Percentiles rank a stretch among this genome's conserved stretches.
Conservation (phyloP, 2,113 vertebrate species). For the Electrona antarctica region DNA sequence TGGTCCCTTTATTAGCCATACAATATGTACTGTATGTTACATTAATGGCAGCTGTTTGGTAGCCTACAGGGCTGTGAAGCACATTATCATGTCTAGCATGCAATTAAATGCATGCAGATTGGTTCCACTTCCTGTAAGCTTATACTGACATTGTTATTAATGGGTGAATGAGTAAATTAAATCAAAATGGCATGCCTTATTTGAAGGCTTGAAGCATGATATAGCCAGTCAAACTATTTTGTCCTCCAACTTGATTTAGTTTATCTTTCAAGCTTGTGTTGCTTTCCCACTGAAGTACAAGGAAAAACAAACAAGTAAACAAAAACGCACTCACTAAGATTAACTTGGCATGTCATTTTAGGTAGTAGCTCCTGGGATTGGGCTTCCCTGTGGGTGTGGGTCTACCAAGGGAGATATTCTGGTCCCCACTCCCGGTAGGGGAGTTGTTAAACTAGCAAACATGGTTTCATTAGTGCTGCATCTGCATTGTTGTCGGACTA, state of each 20-base stretch:
- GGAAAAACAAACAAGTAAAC: not conserved
- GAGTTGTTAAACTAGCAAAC: too few species aligned
- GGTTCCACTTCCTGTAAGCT: slow-evolving; percentile 41
- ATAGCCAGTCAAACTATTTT: not conserved
- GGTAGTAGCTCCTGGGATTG: slow-evolving; percentile 2
- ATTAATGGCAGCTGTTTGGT: slow-evolving; percentile 40
- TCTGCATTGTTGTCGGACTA: slow-evolving; percentile 50
- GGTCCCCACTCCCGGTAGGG: too few species aligned
- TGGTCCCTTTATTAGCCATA: slow-evolving; percentile 22
- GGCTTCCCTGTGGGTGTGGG: not conserved
- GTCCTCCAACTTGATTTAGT: slow-evolving; percentile 37
- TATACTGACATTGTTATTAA: slow-evolving; percentile 32
- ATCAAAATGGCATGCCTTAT: slow-evolving; percentile 16
- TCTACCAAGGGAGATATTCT: too few species aligned
- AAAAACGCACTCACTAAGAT: slow-evolving; percentile 32
- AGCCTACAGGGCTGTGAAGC: slow-evolving; percentile 30
- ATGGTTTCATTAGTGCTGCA: not conserved
- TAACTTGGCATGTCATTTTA: slow-evolving; percentile 14
- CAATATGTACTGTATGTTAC: slow-evolving; percentile 24
- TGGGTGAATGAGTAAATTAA: slow-evolving; percentile 22
- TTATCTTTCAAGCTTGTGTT: slow-evolving; percentile 31
- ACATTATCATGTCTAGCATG: slow-evolving; percentile 31
- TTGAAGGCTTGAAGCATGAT: not conserved
- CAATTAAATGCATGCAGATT: slow-evolving; percentile 52
- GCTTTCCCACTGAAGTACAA: not conserved